phyloP scores from a whole-genome alignment of 2,113 vertebrate genomes.

The Odontesthes bonariensis region DNA sequence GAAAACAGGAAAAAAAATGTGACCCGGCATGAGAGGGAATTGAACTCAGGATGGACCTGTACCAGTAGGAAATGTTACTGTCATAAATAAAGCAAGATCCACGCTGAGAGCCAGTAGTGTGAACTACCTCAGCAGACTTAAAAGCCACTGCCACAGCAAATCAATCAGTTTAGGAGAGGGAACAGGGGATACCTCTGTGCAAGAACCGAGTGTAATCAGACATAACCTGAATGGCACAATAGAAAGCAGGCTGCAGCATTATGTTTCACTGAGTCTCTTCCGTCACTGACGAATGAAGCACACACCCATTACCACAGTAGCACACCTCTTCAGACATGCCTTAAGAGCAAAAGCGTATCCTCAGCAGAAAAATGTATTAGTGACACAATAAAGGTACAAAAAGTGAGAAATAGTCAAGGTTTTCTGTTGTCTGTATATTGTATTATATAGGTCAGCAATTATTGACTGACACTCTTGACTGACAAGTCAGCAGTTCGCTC shows the following conservation, averaged over 20 bases:
- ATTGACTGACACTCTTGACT: no score
- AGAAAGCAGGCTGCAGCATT: constrained; percentile 40
- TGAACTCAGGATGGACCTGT: constrained; percentile 14
- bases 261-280: constrained; percentile 35
- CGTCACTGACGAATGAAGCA: constrained; percentile 16
- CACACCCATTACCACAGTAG: constrained; percentile 17
- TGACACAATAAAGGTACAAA: no score
- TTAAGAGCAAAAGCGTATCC: neutral
- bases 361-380: no score
- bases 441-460: no score
- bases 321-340: constrained; percentile 23
- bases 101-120: constrained; percentile 26
- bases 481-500: no score
- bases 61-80: constrained; percentile 25
- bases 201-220: constrained; percentile 60
- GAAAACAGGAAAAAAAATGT: constrained; percentile 18
- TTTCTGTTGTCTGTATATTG: no score
- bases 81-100: constrained; percentile 54
- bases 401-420: no score
- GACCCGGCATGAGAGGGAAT: constrained; percentile 7
- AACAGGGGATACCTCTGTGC: constrained; percentile 53
- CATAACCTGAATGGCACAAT: constrained; percentile 48
- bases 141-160: constrained; percentile 52
- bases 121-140: constrained; percentile 40
- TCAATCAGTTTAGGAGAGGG: constrained; percentile 54